Evolutionary conservation across 2,888 invertebrate genomes (phyloP).

Genomic region (Hoplodrina blanda): DNA sequence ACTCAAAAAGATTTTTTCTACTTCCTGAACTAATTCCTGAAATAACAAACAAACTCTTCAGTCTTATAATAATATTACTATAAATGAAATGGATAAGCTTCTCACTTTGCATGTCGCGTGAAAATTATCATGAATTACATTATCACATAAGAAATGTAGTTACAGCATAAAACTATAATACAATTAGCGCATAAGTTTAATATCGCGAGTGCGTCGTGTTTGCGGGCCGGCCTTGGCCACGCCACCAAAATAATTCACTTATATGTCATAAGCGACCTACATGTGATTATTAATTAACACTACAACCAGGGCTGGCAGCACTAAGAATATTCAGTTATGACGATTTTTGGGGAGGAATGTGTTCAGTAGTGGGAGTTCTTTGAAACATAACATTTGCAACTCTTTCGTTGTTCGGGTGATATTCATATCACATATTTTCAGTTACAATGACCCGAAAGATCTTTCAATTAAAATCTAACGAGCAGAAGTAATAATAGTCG

Average conservation of each 20-base stretch:
- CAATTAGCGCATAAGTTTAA: constrained; percentile 47
- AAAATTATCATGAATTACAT: background rate
- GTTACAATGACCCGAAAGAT: background rate
- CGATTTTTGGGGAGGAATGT: too few relatives aligned
- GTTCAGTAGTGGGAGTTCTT: too few relatives aligned
- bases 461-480: too few relatives aligned
- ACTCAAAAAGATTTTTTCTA: too few relatives aligned
- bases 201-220: constrained; percentile 45
- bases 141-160: background rate
- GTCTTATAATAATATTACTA: too few relatives aligned
- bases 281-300: constrained; percentile 55
- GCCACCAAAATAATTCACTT: constrained; percentile 59
- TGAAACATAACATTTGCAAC: too few relatives aligned
- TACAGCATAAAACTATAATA: constrained; percentile 22
- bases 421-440: too few relatives aligned
- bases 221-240: constrained; percentile 44
- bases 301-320: constrained; percentile 33
- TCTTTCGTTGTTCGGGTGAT: too few relatives aligned
- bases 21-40: too few relatives aligned
- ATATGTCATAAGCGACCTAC: constrained; percentile 51
- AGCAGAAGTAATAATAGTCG: background rate
- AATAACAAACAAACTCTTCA: too few relatives aligned
- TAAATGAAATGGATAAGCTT: background rate
- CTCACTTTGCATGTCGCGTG: background rate
- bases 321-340: background rate